phyloP scores from a whole-genome alignment of 2,888 invertebrate genomes.

The Proisotoma minuta region DNA sequence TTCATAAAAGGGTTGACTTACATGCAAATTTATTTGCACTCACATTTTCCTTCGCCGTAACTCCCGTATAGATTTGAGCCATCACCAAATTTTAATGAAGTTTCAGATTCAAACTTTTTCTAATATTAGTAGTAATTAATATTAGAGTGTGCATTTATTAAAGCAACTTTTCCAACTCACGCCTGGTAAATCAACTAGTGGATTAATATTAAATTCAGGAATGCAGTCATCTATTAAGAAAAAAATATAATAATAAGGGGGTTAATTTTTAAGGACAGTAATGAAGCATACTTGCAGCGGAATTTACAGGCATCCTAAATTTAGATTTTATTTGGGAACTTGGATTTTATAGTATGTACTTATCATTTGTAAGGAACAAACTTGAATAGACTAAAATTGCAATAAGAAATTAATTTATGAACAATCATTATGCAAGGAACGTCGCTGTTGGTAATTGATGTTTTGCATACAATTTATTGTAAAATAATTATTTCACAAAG shows the following conservation, averaged over 20 bases:
- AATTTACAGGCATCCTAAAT: too few relatives aligned
- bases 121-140: not conserved
- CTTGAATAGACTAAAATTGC: not conserved
- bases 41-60: not conserved
- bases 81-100: slow-evolving; percentile 4
- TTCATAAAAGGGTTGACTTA: not conserved
- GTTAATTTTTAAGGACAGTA: not conserved
- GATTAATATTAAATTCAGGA: slow-evolving; percentile 19
- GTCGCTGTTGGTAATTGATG: too few relatives aligned
- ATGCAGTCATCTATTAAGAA: not conserved
- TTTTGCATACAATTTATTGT: not conserved
- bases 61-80: not conserved
- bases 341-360: too few relatives aligned
- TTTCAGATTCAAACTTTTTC: not conserved
- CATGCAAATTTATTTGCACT: slow-evolving; percentile 4
- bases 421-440: not conserved
- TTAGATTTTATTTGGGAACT: too few relatives aligned
- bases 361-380: too few relatives aligned
- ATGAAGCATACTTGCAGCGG: too few relatives aligned
- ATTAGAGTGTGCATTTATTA: not conserved
- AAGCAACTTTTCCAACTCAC: slow-evolving; percentile 8
- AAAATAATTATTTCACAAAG: too few relatives aligned
- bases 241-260: not conserved
- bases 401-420: not conserved
- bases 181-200: slow-evolving; percentile 18